Evolutionary conservation across 2,888 invertebrate genomes (phyloP).

Genomic region (Epinotia brunnichana): DNA sequence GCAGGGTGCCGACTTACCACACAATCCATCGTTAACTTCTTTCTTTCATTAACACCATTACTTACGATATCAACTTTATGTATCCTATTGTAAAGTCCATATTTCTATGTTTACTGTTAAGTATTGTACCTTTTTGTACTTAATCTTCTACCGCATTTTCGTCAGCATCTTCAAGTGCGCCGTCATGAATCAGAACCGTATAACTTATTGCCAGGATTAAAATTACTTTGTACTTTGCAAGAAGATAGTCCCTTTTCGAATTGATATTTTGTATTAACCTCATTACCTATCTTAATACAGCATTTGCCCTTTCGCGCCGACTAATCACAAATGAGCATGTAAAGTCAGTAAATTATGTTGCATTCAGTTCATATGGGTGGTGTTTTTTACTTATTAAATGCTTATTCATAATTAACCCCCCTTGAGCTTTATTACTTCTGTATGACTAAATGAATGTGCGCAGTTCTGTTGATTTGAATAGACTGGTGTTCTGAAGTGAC

Average conservation of each 20-base stretch:
- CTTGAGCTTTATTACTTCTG: constrained; percentile 82
- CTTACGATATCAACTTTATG: constrained; percentile 77
- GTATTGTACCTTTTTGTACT: constrained; percentile 77
- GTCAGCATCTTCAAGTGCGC: constrained; percentile 68
- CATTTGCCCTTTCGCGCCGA: constrained; percentile 84
- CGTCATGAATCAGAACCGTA: constrained; percentile 66
- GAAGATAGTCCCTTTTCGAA: constrained; percentile 62
- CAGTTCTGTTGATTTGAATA: constrained; percentile 68
- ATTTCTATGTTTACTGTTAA: constrained; percentile 68
- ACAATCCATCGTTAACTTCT: constrained; percentile 84
- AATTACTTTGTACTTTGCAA: constrained; percentile 58
- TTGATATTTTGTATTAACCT: constrained; percentile 75
- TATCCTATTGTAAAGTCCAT: constrained; percentile 65
- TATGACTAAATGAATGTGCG: constrained; percentile 70
- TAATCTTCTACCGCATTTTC: constrained; percentile 81
- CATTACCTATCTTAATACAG: constrained; percentile 84
- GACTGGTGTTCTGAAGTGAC: constrained; percentile 47
- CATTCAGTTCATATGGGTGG: constrained; percentile 78
- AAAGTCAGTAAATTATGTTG: constrained; percentile 83
- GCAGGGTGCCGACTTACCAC: constrained; percentile 84
- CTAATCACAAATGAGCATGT: constrained; percentile 84
- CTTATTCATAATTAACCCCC: constrained; percentile 84
- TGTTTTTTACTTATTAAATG: constrained; percentile 76
- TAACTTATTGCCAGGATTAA: constrained; percentile 64
- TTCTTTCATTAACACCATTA: constrained; percentile 78